A percentile compares a stretch with the other conserved stretches of the same genome.
phyloP scores from a whole-genome alignment of 2,888 invertebrate species.

The Tetranychus truncatus region DNA sequence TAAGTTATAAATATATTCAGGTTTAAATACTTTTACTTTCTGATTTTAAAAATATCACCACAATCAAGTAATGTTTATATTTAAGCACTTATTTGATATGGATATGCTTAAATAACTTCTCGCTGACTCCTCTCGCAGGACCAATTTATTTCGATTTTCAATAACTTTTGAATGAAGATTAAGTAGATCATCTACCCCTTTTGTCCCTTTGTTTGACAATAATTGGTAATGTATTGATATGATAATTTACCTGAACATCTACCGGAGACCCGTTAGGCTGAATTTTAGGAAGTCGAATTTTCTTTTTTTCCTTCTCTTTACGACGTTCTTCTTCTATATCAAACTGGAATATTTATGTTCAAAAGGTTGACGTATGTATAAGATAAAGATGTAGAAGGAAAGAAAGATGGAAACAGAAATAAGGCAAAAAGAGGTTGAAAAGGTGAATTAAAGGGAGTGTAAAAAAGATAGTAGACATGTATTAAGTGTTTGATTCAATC shows the following conservation, averaged over 20 bases:
- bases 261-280: constrained; percentile 8
- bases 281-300: constrained; percentile 22
- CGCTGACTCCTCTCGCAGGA: not conserved
- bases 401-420: not conserved
- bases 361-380: not conserved
- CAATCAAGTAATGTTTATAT: too few species aligned
- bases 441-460: not conserved
- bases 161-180: not conserved
- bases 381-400: not conserved
- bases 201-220: not conserved
- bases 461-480: not conserved
- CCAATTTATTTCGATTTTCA: not conserved
- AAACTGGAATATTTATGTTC: constrained; percentile 30
- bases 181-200: not conserved
- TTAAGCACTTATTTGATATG: too few species aligned
- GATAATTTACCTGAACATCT: constrained; percentile 19
- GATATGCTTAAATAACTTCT: not conserved
- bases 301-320: constrained; percentile 26
- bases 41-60: too few species aligned
- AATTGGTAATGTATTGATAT: not conserved
- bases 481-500: constrained; percentile 1
- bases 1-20: too few species aligned
- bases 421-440: constrained; percentile 4
- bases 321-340: constrained; percentile 33
- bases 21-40: too few species aligned